phyloP scores from a whole-genome alignment of 2,797 vertebrate species.

The Diplodus puntazzo region DNA sequence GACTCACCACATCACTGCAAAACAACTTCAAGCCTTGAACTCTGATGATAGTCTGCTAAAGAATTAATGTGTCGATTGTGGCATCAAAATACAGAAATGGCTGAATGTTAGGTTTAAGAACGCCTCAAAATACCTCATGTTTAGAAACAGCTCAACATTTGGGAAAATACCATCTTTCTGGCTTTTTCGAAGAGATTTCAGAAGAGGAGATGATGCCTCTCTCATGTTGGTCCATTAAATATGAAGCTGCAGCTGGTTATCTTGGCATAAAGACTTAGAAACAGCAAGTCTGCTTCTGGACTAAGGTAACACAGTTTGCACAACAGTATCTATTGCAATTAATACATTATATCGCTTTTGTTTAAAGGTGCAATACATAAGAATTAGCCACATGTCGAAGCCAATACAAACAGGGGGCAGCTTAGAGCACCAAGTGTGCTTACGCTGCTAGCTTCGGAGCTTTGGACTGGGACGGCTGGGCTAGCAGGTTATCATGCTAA shows the following conservation, averaged over 20 bases:
- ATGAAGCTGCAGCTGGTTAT: conserved; percentile 1
- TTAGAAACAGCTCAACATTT: background rate
- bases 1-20: conserved; percentile 27
- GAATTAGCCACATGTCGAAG: too few relatives aligned
- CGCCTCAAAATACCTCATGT: background rate
- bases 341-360: background rate
- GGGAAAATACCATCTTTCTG: background rate
- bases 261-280: background rate
- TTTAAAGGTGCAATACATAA: too few relatives aligned
- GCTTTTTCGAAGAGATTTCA: background rate
- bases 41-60: conserved; percentile 18
- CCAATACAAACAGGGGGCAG: too few relatives aligned
- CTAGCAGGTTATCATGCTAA: too few relatives aligned
- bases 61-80: background rate
- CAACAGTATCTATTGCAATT: background rate
- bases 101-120: background rate
- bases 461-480: too few relatives aligned
- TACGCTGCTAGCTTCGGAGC: too few relatives aligned
- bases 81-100: background rate
- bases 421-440: too few relatives aligned
- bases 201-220: background rate
- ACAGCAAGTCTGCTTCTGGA: background rate
- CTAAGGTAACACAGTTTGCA: background rate
- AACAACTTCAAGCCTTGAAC: conserved; percentile 14
- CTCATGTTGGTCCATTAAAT: background rate